Percentiles rank a stretch among this genome's conserved stretches.
phyloP scores from a whole-genome alignment of 2,888 invertebrate species.

The Drosophila nr. fundita region DNA sequence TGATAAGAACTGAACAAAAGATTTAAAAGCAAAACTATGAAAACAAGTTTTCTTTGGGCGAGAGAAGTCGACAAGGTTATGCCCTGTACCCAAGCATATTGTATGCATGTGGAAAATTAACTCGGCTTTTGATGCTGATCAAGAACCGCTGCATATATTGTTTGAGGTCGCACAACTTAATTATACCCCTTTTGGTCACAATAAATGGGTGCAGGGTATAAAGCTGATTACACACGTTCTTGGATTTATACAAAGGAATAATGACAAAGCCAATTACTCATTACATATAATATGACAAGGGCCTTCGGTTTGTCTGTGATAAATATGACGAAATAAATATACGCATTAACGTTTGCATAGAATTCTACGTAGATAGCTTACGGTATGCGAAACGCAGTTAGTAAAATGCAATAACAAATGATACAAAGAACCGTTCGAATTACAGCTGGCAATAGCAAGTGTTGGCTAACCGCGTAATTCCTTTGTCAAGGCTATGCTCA shows the following conservation, averaged over 20 bases:
- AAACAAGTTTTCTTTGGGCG: neutral
- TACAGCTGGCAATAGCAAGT: slow-evolving; percentile 22
- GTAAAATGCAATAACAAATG: slow-evolving; percentile 16
- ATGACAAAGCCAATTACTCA: slow-evolving; percentile 1
- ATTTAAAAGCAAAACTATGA: neutral
- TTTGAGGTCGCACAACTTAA: neutral
- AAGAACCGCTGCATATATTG: neutral
- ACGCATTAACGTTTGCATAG: neutral
- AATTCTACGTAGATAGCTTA: slow-evolving; percentile 1
- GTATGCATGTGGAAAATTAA: neutral
- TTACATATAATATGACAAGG: slow-evolving; percentile 8
- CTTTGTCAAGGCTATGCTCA: slow-evolving; percentile 12
- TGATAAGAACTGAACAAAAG: slow-evolving; percentile 28
- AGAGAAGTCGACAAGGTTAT: neutral
- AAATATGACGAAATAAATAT: slow-evolving; percentile 22
- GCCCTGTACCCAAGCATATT: neutral
- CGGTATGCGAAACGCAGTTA: slow-evolving; percentile 10
- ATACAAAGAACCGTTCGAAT: slow-evolving; percentile 5
- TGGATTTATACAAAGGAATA: slow-evolving; percentile 41
- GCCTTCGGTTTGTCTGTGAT: slow-evolving; percentile 38
- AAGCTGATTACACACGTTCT: neutral
- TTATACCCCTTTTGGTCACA: neutral
- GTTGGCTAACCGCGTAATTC: slow-evolving; percentile 24
- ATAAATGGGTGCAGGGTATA: neutral
- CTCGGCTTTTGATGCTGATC: neutral